These are phyloP conservation scores for Troglohyphantes excavatus DNA, from an alignment of 2,888 invertebrate genomes.

Conservation along the genomic window DNA sequence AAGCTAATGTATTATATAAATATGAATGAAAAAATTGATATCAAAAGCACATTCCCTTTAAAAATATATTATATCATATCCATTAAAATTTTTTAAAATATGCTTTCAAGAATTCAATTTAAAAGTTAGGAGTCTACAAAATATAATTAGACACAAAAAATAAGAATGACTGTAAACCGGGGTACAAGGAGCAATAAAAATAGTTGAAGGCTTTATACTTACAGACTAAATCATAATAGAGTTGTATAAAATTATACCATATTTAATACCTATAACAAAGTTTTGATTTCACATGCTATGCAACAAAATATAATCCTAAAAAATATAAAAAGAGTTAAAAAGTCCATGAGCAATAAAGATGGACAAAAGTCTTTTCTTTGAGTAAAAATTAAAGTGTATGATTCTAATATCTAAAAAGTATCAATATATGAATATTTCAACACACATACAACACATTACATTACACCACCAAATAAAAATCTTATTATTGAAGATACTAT, in stretches of 20 bases:
- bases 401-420: conserved; percentile 14
- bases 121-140: background rate
- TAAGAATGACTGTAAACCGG: conserved; percentile 2
- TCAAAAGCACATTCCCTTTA: too few species aligned
- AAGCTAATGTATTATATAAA: too few species aligned
- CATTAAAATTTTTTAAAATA: background rate
- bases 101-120: background rate
- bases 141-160: background rate
- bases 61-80: too few species aligned
- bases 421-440: conserved; percentile 13
- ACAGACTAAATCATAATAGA: background rate
- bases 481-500: conserved; percentile 22
- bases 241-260: conserved; percentile 4
- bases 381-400: conserved; percentile 15
- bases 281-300: conserved; percentile 25
- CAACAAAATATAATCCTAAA: conserved; percentile 50
- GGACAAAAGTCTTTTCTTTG: background rate
- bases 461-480: conserved; percentile 49
- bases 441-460: conserved; percentile 46
- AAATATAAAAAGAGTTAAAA: conserved; percentile 24
- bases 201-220: conserved; percentile 31
- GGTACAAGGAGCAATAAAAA: conserved; percentile 33
- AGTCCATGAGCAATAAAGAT: conserved; percentile 14
- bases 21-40: too few species aligned
- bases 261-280: conserved; percentile 20